Percentiles rank a stretch among this genome's conserved stretches.
Evolutionary conservation across 53 echinoderm and acorn worm species (phyloP).

Genomic region (Hippasteria phrygiana): DNA sequence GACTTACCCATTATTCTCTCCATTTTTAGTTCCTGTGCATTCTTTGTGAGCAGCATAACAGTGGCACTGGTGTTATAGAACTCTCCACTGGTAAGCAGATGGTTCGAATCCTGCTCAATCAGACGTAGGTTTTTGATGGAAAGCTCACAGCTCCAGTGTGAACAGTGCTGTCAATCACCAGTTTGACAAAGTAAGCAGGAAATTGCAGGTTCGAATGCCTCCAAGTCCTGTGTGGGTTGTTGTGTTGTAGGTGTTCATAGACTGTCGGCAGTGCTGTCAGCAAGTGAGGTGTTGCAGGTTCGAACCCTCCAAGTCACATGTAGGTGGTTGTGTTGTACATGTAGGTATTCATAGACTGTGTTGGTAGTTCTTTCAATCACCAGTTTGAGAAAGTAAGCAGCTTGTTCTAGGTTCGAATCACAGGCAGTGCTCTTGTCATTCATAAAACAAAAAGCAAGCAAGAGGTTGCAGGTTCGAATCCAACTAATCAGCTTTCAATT

Average conservation of each 20-base stretch:
- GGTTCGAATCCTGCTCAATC: no score
- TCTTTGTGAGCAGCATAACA: neutral
- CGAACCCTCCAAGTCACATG: neutral
- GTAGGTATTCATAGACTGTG: neutral
- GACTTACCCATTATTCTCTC: slow-evolving; percentile 17
- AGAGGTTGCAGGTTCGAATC: neutral
- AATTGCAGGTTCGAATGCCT: no score
- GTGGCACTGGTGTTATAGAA: no score
- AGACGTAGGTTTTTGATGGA: no score
- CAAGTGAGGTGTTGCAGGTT: neutral
- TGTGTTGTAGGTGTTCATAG: no score
- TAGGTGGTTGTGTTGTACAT: neutral
- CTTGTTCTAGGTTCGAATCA: neutral
- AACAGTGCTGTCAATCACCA: no score
- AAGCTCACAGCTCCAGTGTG: no score
- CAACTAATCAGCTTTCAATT: neutral
- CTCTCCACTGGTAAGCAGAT: no score
- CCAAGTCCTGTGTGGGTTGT: no score
- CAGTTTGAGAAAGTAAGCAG: neutral
- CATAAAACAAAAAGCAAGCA: neutral
- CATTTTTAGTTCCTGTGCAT: neutral
- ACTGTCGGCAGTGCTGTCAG: no score
- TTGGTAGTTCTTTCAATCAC: neutral
- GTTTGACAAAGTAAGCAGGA: no score
- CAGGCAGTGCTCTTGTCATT: neutral